A percentile compares a stretch with the other conserved stretches of the same genome.
phyloP scores from a whole-genome alignment of 2,113 vertebrate genomes.

The Nothobranchius furzeri region DNA sequence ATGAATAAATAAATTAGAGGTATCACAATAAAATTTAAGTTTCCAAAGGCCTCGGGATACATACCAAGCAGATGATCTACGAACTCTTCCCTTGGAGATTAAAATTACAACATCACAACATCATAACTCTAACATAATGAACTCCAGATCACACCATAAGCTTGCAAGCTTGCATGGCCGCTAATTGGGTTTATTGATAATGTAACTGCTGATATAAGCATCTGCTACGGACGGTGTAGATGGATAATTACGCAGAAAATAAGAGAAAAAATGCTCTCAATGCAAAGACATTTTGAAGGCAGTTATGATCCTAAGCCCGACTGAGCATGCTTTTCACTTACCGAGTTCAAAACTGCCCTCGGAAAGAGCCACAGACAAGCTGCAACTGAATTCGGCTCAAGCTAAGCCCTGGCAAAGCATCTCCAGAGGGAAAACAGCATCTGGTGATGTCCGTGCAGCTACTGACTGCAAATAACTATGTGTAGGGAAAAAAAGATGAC shows the following conservation, averaged over 20 bases:
- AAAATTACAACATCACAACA: neutral
- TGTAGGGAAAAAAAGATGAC: neutral
- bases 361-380: neutral
- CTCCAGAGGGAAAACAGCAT: slow-evolving; percentile 3
- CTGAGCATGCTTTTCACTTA: neutral
- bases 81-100: neutral
- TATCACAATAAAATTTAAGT: neutral
- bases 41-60: neutral
- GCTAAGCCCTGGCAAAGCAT: neutral
- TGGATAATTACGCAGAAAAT: neutral
- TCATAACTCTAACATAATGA: neutral
- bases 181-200: neutral
- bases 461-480: neutral
- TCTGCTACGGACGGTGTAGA: too few species aligned
- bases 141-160: neutral
- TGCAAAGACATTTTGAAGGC: neutral
- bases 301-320: neutral
- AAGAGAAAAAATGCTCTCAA: neutral
- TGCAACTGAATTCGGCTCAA: slow-evolving; percentile 4
- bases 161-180: neutral
- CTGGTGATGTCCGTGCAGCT: neutral
- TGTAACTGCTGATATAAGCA: neutral
- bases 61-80: neutral
- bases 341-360: neutral
- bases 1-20: neutral